These are phyloP conservation scores for Darevskia mixta DNA, from an alignment of 2,797 vertebrate species.

Conservation along the genomic window DNA sequence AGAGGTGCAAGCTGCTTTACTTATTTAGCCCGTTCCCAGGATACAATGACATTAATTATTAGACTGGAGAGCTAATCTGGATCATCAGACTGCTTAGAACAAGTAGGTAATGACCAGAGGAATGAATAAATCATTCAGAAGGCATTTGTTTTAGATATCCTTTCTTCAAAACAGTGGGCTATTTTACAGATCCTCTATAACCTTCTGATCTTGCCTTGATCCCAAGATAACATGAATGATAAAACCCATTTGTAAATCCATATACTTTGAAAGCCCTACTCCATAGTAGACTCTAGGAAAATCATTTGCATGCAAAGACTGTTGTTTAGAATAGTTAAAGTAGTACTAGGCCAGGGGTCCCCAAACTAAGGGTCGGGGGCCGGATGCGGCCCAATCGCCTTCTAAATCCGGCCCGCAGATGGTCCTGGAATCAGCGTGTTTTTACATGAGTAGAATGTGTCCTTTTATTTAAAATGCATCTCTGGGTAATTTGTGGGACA, in stretches of 20 bases:
- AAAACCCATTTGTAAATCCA: neutral
- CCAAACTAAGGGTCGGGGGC: too few species aligned
- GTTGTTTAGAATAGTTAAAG: neutral
- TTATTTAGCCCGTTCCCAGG: slow-evolving; percentile 34
- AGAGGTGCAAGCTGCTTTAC: neutral
- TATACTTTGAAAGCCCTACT: neutral
- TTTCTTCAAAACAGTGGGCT: neutral
- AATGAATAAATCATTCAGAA: neutral
- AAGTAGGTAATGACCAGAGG: slow-evolving; percentile 16
- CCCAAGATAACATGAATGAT: slow-evolving; percentile 30
- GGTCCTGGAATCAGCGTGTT: too few species aligned
- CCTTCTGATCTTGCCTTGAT: slow-evolving; percentile 17
- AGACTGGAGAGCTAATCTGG: slow-evolving; percentile 38
- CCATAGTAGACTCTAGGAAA: slow-evolving; percentile 8
- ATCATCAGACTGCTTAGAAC: slow-evolving; percentile 7
- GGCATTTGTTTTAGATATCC: neutral
- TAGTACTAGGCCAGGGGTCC: neutral
- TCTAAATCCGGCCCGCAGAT: too few species aligned
- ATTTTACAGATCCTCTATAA: neutral
- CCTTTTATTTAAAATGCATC: too few species aligned
- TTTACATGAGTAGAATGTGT: too few species aligned
- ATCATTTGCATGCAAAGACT: neutral
- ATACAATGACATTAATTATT: neutral
- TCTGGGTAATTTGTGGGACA: too few species aligned
- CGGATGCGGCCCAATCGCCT: too few species aligned